Base-by-base conservation (phyloP, 2,113 vertebrate species). In the Indri indri region DNA sequence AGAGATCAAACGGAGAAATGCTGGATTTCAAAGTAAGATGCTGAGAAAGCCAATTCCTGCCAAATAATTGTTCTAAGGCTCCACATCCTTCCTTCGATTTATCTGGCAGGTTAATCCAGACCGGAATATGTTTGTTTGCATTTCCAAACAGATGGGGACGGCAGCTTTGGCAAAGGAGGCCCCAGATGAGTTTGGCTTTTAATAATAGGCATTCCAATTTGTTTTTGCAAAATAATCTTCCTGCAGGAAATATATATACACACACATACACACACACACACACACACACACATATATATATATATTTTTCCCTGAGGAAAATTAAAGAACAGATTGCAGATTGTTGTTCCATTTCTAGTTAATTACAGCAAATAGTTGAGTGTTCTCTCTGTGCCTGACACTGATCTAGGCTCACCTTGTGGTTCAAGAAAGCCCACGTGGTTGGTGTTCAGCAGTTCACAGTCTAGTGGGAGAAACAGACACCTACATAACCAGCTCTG, bases 1-100 rank as follows among this genome's bases (percentile, higher is more conserved):
- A 90, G 91, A 96, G 85, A 97, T 95, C 91, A 98, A 92, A 96
- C 90, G 91, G 95, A 95, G 70, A 94, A 95, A 94, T 95, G 61
- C 89, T 95, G 80, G 74, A 90, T 94, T 98, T 96, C 91, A 91
- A 94, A 97, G 88, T 80, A 86, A 94, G 83, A 84, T 83, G 68
- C 86, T 92, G 76, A 92, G 70, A 92, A 96, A 94, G 74, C 68
- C 61, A 82, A 57, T 91, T 96, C 63, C 71, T 96, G 96, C 83
- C 65, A 95, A 96, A 84, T 85, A 63, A 95, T 79, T 95, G 91
- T 94, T 83, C 95, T 94, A 74, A 90, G 66, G 47, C 61, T 88
- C 42, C 45, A 85, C 85, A 77, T 90, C 92, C 90, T 85, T 95
- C 91, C 82, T 96, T 94, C 68, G 45, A 27, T 85, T 90, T 93